A percentile compares a stretch with the other conserved stretches of the same genome.
Evolutionary conservation across 2,797 vertebrate species (phyloP).

Genomic region (Choloepus didactylus): DNA sequence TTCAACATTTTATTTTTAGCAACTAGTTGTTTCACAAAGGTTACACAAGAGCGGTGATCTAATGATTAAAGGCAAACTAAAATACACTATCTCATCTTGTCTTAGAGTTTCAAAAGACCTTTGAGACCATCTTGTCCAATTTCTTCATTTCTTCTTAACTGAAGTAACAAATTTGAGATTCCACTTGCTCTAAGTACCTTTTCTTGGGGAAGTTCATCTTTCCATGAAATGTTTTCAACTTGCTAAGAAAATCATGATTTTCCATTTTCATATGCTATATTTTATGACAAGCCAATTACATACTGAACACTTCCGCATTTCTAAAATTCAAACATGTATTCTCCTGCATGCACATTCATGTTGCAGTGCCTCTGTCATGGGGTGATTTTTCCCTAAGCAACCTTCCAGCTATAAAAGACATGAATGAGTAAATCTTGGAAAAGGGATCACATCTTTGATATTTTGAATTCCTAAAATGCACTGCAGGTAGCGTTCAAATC

Average conservation of each 20-base stretch:
- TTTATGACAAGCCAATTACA: background rate
- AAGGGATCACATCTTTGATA: constrained; percentile 98
- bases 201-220: constrained; percentile 22
- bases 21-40: constrained; percentile 35
- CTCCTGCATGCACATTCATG: background rate
- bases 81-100: background rate
- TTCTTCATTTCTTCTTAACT: constrained; percentile 45
- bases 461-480: constrained; percentile 96
- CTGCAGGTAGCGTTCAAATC: constrained; percentile 97
- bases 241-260: constrained; percentile 47
- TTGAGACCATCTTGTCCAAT: background rate
- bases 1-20: constrained; percentile 63
- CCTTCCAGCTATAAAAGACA: constrained; percentile 91
- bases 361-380: background rate
- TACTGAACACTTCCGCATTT: background rate
- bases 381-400: background rate
- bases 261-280: constrained; percentile 11
- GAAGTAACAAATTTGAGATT: constrained; percentile 40
- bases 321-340: background rate
- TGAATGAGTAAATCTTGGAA: constrained; percentile 95
- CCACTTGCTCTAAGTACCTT: background rate
- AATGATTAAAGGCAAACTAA: constrained; percentile 32
- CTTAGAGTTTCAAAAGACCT: background rate
- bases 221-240: constrained; percentile 26
- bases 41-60: constrained; percentile 49